phyloP scores from a whole-genome alignment of 1,140 invertebrate species.

The Drosophila setifemur region DNA sequence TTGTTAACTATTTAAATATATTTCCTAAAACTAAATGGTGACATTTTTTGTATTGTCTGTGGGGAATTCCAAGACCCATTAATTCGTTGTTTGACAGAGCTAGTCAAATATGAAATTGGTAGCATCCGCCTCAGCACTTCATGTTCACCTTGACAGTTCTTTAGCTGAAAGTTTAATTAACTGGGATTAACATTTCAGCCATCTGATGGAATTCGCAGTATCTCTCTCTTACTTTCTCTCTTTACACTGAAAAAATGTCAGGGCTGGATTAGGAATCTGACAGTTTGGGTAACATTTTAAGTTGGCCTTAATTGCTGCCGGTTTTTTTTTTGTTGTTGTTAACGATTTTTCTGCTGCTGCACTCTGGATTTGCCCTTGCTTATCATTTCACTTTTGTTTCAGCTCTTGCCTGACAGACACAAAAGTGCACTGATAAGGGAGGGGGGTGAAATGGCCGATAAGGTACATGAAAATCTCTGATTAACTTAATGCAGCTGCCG shows the following conservation, averaged over 20 bases:
- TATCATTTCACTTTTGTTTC: constrained; percentile 49
- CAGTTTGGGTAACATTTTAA: constrained; percentile 21
- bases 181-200: constrained; percentile 33
- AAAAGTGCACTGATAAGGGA: constrained; percentile 32
- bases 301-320: constrained; percentile 3
- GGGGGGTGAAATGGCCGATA: constrained; percentile 2
- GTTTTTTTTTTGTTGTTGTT: not conserved
- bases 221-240: not conserved
- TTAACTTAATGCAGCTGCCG: constrained; percentile 32
- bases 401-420: not conserved
- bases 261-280: not conserved
- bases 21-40: too few relatives aligned
- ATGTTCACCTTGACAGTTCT: constrained; percentile 17
- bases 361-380: constrained; percentile 36
- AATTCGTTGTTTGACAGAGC: not conserved
- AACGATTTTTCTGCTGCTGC: constrained; percentile 3
- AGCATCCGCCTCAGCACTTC: constrained; percentile 7
- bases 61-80: not conserved
- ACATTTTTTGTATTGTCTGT: not conserved
- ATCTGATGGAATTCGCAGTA: constrained; percentile 1
- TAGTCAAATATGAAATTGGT: constrained; percentile 8
- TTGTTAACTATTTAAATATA: too few relatives aligned
- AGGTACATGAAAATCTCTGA: constrained; percentile 13
- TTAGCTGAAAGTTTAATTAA: constrained; percentile 18
- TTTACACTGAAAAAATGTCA: not conserved